Evolutionary conservation across 92 coral and sea anemone genomes (phyloP), one percentile per base, ranked within the genome.

Genomic region (Phenganax subtilis): DNA sequence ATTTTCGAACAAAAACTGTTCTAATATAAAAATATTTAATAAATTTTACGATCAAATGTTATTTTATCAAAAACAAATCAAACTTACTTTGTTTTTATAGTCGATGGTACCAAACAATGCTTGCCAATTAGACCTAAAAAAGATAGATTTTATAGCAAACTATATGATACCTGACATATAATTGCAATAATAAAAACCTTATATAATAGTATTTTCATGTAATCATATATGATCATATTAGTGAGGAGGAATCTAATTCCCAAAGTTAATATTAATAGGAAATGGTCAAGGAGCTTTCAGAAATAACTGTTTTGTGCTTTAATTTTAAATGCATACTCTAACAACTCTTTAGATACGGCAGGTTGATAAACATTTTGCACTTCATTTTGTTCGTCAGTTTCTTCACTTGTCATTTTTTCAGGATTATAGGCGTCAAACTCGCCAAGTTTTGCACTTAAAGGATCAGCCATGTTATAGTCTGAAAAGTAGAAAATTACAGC

Each of bases 31-130:
- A 37, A 37, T 37, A 37, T 37, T 37, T 37, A 37, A 37, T 37
- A 37, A 37, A 37, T 37, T 37, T 37, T 37, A 20, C 25, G 25
- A 20, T 37, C 5, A 37, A 37, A 37, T 37, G 5, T 37, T 28
- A 12, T 12, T 61, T 15, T 61, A 61, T 61, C n/a, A 61, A 17
- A 12, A 61, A 61, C 14, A 68, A 68, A 29, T 37, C 47, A 37
- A 68, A 79, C 83, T 79, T 61, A 79, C 83, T 63, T 79, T 64
- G 9, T 79, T 68, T 79, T 54, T 79, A 73, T 64, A 79, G 74
- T 79, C 54, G 2, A 12, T 52, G 51, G 74, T 30, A 6, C 73
- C 83, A 79, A 79, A 79, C 83, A 79, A 25, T 55, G 3, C 62
- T 54, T 44, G 30, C 83, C 83, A 79, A 51, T 62, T 73, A 79